Conservation (phyloP, 2,888 invertebrate species). For the Parelbella ahira region DNA sequence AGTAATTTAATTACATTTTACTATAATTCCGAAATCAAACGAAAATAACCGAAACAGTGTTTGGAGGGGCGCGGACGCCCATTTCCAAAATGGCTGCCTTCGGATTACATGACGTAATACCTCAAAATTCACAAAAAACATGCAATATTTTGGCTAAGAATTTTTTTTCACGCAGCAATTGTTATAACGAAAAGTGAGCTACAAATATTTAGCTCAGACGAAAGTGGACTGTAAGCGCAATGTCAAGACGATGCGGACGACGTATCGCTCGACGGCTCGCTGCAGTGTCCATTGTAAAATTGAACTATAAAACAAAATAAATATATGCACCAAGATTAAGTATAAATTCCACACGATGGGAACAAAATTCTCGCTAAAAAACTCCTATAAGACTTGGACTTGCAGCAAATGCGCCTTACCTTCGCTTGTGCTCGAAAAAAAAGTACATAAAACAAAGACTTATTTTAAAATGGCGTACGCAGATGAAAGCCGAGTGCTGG, state of each 20-base stretch:
- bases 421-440: conserved; percentile 16
- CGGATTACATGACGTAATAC: conserved; percentile 40
- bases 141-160: neutral
- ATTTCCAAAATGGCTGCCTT: conserved; percentile 65
- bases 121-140: conserved; percentile 27
- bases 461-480: conserved; percentile 36
- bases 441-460: conserved; percentile 32
- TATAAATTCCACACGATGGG: too few species aligned
- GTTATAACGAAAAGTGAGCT: too few species aligned
- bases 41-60: conserved; percentile 21
- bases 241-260: too few species aligned
- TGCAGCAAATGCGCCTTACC: neutral
- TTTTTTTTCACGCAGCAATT: neutral
- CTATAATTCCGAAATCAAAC: too few species aligned
- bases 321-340: too few species aligned
- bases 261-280: too few species aligned
- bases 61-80: conserved; percentile 46
- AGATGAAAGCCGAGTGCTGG: conserved; percentile 22
- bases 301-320: too few species aligned
- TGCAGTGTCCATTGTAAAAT: too few species aligned
- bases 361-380: too few species aligned
- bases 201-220: too few species aligned
- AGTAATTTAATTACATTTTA: too few species aligned
- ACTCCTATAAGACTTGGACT: neutral
- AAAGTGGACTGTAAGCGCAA: too few species aligned